Conservation (phyloP, 2,888 invertebrate species). For the Apamea sordens region DNA sequence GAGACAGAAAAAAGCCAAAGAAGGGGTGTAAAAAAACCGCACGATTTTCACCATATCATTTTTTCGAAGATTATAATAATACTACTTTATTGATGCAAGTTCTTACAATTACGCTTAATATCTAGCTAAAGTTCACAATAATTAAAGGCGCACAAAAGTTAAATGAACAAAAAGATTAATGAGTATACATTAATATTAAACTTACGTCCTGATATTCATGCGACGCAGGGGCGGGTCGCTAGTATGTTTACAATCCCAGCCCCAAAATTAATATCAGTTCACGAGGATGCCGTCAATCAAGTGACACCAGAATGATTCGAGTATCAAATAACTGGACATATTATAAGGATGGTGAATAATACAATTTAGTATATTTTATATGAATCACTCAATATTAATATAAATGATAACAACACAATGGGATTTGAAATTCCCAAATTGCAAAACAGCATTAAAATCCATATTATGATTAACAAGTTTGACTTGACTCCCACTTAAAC, state of each 20-base stretch:
- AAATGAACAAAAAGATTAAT: no score
- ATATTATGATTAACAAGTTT: neutral
- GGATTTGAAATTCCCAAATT: neutral
- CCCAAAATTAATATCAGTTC: neutral
- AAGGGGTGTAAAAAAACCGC: no score
- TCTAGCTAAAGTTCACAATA: no score
- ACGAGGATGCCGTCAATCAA: neutral
- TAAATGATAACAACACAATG: neutral
- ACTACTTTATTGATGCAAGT: no score
- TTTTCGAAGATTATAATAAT: no score
- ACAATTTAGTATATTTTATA: neutral
- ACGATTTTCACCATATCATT: no score
- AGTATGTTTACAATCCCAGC: neutral
- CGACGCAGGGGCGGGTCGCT: no score
- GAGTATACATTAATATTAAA: neutral
- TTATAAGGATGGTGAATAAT: neutral
- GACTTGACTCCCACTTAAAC: neutral
- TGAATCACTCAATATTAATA: conserved; percentile 17
- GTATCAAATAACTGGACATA: conserved; percentile 6
- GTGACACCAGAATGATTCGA: neutral
- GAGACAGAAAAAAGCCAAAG: no score
- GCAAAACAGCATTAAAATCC: neutral
- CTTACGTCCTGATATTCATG: neutral
- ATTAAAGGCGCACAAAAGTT: no score
- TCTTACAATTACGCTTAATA: no score